Percentiles rank a stretch among this genome's conserved stretches.
These are phyloP conservation scores for Temnothorax unifasciatus DNA, from an alignment of 2,888 invertebrate genomes.

Conservation along the genomic window DNA sequence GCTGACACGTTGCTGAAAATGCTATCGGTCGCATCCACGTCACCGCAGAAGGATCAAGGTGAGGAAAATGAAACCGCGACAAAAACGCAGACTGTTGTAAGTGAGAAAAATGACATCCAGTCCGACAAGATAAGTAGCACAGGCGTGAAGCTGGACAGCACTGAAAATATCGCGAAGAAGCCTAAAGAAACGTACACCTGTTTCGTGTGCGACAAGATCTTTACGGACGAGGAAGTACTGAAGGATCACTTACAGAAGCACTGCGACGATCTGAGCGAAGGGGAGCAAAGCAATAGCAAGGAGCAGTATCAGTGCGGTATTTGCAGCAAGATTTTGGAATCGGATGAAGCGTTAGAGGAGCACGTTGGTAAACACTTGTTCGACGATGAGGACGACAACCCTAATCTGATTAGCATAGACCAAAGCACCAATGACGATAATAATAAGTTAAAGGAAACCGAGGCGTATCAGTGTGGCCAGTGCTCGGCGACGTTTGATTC, in stretches of 20 bases:
- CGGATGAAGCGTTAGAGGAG: slow-evolving; percentile 80
- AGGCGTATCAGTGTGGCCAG: slow-evolving; percentile 77
- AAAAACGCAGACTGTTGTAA: not conserved
- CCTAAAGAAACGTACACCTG: slow-evolving; percentile 77
- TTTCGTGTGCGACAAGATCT: slow-evolving; percentile 84
- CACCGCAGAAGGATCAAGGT: not conserved
- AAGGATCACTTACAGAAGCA: slow-evolving; percentile 84
- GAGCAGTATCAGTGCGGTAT: slow-evolving; percentile 83
- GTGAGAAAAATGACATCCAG: slow-evolving; percentile 18
- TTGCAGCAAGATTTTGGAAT: slow-evolving; percentile 80
- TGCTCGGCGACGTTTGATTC: slow-evolving; percentile 80
- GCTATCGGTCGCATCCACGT: not conserved
- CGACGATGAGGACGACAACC: slow-evolving; percentile 84
- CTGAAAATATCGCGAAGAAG: slow-evolving; percentile 40
- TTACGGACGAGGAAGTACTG: slow-evolving; percentile 81
- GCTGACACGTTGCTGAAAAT: not conserved
- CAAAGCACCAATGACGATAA: slow-evolving; percentile 47
- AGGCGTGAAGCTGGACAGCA: slow-evolving; percentile 9
- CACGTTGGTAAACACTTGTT: slow-evolving; percentile 83
- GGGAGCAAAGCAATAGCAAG: slow-evolving; percentile 74
- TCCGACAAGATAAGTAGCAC: slow-evolving; percentile 36
- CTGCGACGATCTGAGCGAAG: slow-evolving; percentile 83
- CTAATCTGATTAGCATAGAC: slow-evolving; percentile 80
- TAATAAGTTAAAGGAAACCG: slow-evolving; percentile 57
- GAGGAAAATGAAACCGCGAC: not conserved